These are phyloP conservation scores for Aporrectodea caliginosa DNA, from an alignment of 1,140 invertebrate genomes.

Conservation along the genomic window DNA sequence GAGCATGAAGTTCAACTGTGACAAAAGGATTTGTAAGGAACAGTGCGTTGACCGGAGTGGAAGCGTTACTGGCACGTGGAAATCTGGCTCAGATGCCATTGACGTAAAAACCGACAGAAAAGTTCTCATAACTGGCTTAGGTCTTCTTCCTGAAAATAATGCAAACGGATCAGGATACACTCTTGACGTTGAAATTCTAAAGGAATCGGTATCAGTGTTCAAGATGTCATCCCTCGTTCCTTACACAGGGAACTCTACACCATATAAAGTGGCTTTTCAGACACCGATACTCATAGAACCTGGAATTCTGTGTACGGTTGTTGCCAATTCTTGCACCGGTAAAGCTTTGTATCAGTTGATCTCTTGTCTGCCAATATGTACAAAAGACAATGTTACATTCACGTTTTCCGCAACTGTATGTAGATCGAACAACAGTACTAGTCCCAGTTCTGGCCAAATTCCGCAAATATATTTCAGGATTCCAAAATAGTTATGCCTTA, in stretches of 20 bases:
- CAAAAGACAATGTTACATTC: not conserved
- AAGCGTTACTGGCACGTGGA: not conserved
- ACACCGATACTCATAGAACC: not conserved
- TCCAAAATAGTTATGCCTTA: no score
- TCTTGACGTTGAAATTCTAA: not conserved
- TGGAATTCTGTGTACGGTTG: not conserved
- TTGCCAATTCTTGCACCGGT: not conserved
- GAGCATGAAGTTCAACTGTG: not conserved
- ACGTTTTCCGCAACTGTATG: not conserved
- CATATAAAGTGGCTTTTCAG: not conserved
- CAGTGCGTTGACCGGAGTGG: not conserved
- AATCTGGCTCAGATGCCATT: not conserved
- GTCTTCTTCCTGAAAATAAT: not conserved
- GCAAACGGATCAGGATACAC: not conserved
- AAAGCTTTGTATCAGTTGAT: not conserved
- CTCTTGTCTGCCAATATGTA: not conserved
- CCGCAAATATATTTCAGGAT: not conserved
- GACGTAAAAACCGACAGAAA: not conserved
- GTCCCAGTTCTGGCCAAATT: not conserved
- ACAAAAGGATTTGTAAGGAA: not conserved
- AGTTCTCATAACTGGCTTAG: not conserved
- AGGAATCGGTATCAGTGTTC: not conserved
- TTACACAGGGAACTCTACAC: not conserved
- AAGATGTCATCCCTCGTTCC: not conserved
- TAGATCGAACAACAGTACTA: not conserved